Evolutionary conservation across 2,888 invertebrate species (phyloP).

Genomic region (Clistopyga incitator): DNA sequence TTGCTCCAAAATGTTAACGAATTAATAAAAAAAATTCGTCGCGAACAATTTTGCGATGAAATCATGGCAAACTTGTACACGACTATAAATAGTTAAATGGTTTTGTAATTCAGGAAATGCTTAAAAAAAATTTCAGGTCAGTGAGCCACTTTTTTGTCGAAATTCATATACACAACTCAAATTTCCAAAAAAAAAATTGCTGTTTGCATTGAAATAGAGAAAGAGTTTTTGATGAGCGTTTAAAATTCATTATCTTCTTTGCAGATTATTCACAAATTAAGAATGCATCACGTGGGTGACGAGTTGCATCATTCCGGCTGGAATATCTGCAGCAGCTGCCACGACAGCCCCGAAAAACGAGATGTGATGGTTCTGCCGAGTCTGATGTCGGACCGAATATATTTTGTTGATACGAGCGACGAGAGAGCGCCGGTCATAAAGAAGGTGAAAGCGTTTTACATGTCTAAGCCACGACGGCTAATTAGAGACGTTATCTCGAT

Average conservation of each 20-base stretch:
- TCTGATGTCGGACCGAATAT: constrained; percentile 92
- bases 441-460: constrained; percentile 86
- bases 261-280: constrained; percentile 96
- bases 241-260: constrained; percentile 39
- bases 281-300: constrained; percentile 91
- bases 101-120: no score
- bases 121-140: no score
- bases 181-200: no score
- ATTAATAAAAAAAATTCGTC: no score
- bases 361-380: constrained; percentile 94
- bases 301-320: constrained; percentile 98
- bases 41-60: no score
- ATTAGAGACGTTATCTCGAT: background rate
- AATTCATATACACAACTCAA: no score
- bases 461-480: background rate
- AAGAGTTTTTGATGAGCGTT: background rate
- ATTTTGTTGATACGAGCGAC: constrained; percentile 92
- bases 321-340: constrained; percentile 98
- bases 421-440: constrained; percentile 90
- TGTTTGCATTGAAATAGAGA: background rate
- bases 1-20: no score
- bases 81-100: no score
- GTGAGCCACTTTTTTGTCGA: no score
- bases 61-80: no score
- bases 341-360: constrained; percentile 86